Percentiles rank a stretch among this genome's conserved stretches.
Conservation (phyloP, 2,797 vertebrate genomes). For the Xenentodon cancila region DNA sequence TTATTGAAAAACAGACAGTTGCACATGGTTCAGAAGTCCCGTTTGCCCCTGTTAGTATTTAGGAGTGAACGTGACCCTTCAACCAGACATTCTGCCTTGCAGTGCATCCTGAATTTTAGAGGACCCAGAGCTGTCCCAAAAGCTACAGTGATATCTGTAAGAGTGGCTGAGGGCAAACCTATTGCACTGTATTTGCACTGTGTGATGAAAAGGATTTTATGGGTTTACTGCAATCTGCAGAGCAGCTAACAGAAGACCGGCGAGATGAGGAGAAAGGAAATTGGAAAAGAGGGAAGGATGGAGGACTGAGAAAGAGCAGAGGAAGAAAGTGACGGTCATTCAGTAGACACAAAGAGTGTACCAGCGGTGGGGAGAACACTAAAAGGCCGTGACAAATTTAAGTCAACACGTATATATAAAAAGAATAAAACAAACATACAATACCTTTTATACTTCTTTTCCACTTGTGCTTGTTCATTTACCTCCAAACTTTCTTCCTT, state of each 20-base stretch:
- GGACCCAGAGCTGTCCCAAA: constrained; percentile 42
- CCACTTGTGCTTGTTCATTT: not conserved
- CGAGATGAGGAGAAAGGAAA: constrained; percentile 54
- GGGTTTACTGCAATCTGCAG: constrained; percentile 75
- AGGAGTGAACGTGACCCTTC: constrained; percentile 6
- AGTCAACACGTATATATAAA: not conserved
- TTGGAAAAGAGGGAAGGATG: constrained; percentile 64
- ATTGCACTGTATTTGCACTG: constrained; percentile 78
- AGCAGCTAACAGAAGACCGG: constrained; percentile 48
- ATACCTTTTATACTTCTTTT: not conserved
- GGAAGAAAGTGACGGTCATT: constrained; percentile 50
- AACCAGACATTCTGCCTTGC: constrained; percentile 39
- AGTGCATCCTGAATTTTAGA: constrained; percentile 14
- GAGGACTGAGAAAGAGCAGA: constrained; percentile 29
- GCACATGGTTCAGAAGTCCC: no score
- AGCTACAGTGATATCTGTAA: constrained; percentile 56
- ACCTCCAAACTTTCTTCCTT: no score
- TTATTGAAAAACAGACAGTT: no score
- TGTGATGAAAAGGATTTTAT: constrained; percentile 76
- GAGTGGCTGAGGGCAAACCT: constrained; percentile 64
- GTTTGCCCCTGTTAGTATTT: constrained; percentile 6
- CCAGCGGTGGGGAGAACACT: constrained; percentile 4
- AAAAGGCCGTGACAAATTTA: constrained; percentile 7
- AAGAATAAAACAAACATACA: not conserved
- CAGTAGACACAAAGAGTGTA: constrained; percentile 37